Base-by-base conservation (phyloP, 2,113 vertebrate genomes). In the Manacus vitellinus region DNA sequence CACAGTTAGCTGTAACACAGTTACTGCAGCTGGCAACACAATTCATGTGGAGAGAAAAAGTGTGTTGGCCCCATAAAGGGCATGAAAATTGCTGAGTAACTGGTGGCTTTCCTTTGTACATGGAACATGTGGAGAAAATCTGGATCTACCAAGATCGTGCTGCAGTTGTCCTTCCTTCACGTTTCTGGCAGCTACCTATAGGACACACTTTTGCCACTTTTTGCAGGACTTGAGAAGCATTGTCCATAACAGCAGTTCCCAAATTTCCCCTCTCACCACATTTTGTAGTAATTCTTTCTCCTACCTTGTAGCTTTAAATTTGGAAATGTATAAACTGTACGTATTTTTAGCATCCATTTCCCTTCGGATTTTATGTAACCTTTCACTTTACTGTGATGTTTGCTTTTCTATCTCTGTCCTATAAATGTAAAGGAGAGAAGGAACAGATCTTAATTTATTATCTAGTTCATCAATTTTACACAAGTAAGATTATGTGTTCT, bases 91-190 rank as follows among this genome's bases (percentile, higher is more conserved):
- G 8, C 6, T 61, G 27, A 47, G 8, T 52, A 35, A 52, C 10
- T 49, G 22, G 2, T 15, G 41, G 1, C 17, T 72, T 68, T 28
- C 33, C 51, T 71, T 55, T 56, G 5, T 12, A 31, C 7, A 10
- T 27, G 6, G 3, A 47, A 1, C 4, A 37, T 0, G 0, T 15
- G 7, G 13, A 72, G 16, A 80, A 43, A 8, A 3, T 33, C 44
- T 24, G 37, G 5, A 49, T 58, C 12, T 41, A 16, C 12, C 19
- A 74, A 31, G 14, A 56, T 20, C 33, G 10, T 19, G 3, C 7
- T 70, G 9, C 14, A 71, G 8, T 20, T 78, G 3, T 21, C 14
- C 12, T 30, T 41, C 14, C 14, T 89, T 65, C n/a, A 6, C 8
- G 8, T 75, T 82, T 84, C 24, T 12, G 5, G 5, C 10, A 56